Evolutionary conservation across 2,113 vertebrate genomes (phyloP).

Genomic region (Sylvia atricapilla): DNA sequence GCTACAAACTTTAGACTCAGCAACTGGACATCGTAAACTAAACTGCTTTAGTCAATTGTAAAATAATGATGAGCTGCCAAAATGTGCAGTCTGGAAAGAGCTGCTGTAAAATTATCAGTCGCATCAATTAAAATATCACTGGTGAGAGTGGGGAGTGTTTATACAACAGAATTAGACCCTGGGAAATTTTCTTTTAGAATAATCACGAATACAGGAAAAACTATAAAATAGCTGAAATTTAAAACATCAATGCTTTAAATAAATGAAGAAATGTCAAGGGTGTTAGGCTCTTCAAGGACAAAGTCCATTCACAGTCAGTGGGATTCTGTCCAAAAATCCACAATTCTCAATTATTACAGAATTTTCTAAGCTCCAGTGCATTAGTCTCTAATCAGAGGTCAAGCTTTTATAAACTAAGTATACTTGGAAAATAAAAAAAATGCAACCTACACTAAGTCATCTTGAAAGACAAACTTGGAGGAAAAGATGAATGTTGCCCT

Average conservation of each 20-base stretch:
- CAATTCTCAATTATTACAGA: not conserved
- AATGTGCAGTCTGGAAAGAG: not conserved
- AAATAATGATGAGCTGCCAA: not conserved
- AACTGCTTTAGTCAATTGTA: not conserved
- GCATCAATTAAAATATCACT: not conserved
- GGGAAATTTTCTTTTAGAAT: not conserved
- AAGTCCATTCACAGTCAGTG: not conserved
- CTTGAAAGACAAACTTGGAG: not conserved
- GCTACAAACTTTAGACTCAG: not conserved
- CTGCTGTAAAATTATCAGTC: not conserved
- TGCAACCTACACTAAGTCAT: not conserved
- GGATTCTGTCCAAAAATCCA: not conserved
- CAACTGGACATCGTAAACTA: not conserved
- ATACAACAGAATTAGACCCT: not conserved
- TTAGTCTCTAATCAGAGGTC: slow-evolving; percentile 27
- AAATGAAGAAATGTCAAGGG: not conserved
- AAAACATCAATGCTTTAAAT: not conserved
- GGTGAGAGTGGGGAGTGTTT: not conserved
- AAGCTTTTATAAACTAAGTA: not conserved
- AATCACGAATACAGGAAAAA: not conserved
- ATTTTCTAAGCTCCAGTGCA: not conserved
- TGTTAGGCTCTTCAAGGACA: not conserved
- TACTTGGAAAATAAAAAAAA: not conserved
- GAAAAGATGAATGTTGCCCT: not conserved
- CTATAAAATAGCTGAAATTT: not conserved